Evolutionary conservation across 2,113 vertebrate genomes (phyloP).

Genomic region (Pseudolaguvia tuberculata): DNA sequence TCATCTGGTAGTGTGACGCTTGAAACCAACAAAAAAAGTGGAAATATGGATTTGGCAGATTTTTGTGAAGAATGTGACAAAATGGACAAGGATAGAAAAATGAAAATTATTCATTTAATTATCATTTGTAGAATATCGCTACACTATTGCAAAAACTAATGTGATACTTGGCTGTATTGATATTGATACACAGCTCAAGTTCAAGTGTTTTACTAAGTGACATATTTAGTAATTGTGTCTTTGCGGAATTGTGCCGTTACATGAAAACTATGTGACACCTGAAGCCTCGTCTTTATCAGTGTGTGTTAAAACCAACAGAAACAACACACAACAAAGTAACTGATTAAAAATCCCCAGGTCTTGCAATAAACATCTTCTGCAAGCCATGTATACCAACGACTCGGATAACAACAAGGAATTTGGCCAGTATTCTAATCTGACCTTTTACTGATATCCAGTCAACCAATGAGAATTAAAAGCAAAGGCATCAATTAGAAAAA

Average conservation of each 20-base stretch:
- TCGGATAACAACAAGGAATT: slow-evolving; percentile 13
- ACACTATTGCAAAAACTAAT: too few relatives aligned
- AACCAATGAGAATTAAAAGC: background rate
- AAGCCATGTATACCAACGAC: slow-evolving; percentile 19
- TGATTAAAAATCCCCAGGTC: slow-evolving; percentile 8
- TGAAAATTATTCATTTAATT: too few relatives aligned
- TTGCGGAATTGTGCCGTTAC: background rate
- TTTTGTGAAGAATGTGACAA: too few relatives aligned
- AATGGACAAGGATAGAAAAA: too few relatives aligned
- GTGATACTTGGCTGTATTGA: too few relatives aligned
- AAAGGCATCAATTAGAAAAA: background rate
- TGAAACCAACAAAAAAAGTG: too few relatives aligned
- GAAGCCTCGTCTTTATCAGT: background rate
- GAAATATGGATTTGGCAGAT: too few relatives aligned
- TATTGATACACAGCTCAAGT: too few relatives aligned
- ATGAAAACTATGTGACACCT: too few relatives aligned
- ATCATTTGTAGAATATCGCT: too few relatives aligned
- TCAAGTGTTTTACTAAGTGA: background rate
- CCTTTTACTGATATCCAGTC: background rate
- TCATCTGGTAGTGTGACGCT: too few relatives aligned
- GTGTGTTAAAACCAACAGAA: background rate
- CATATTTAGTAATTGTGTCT: background rate
- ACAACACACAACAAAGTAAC: background rate
- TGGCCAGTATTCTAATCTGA: background rate
- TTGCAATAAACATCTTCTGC: background rate